Conservation (phyloP, 1,140 invertebrate species). For the Phortica variegata region DNA sequence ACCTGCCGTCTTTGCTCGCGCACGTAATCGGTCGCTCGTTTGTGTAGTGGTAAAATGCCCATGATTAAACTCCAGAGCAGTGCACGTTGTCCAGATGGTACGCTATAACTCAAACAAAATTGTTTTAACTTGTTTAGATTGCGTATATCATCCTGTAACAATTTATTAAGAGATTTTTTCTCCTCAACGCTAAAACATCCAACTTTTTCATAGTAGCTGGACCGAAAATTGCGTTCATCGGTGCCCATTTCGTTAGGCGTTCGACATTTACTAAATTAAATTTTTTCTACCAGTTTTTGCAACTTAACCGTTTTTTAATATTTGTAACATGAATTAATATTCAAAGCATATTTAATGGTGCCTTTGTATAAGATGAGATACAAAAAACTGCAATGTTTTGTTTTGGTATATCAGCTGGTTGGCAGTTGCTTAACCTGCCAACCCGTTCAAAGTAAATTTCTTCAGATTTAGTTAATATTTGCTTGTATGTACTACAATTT, state of each 20-base stretch:
- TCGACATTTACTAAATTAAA: too few relatives aligned
- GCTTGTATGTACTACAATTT: too few relatives aligned
- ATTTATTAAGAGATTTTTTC: slow-evolving; percentile 88
- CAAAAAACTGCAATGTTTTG: too few relatives aligned
- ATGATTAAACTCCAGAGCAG: slow-evolving; percentile 84
- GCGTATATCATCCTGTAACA: slow-evolving; percentile 82
- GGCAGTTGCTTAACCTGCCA: too few relatives aligned
- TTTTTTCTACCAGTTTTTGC: neutral
- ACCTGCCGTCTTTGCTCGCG: slow-evolving; percentile 70
- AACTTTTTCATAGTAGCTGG: slow-evolving; percentile 81
- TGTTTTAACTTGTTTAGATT: slow-evolving; percentile 80
- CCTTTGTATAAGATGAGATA: too few relatives aligned
- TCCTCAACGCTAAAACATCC: slow-evolving; percentile 88
- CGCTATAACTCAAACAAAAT: slow-evolving; percentile 81
- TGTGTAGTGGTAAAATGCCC: slow-evolving; percentile 69
- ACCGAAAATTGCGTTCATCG: slow-evolving; percentile 85
- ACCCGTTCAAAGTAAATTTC: too few relatives aligned
- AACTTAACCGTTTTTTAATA: too few relatives aligned
- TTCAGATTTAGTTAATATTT: too few relatives aligned
- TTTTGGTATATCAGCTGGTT: too few relatives aligned
- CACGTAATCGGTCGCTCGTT: slow-evolving; percentile 73
- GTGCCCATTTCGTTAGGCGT: slow-evolving; percentile 58
- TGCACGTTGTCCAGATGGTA: slow-evolving; percentile 77
- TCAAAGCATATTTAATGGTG: too few relatives aligned
- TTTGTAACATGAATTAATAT: too few relatives aligned